Conservation (phyloP, 2,797 vertebrate species). For the Triplophysa yarkandensis region DNA sequence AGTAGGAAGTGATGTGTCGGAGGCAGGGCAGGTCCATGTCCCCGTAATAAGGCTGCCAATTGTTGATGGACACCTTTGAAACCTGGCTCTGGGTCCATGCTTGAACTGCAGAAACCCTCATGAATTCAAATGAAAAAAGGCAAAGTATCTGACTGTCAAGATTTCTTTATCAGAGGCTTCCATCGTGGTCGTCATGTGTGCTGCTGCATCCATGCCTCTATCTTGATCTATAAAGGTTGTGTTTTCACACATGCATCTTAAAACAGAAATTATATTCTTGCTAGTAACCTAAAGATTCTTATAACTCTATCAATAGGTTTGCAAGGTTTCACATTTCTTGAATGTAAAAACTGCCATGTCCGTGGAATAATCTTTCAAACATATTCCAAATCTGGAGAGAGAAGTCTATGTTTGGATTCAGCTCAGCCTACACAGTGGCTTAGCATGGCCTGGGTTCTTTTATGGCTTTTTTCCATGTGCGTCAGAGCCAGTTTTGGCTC, state of each 20-base stretch:
- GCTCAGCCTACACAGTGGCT: conserved; percentile 48
- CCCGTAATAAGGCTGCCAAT: conserved; percentile 60
- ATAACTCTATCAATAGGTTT: conserved; percentile 1
- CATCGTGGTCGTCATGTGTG: neutral
- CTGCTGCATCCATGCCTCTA: neutral
- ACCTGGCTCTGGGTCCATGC: conserved; percentile 53
- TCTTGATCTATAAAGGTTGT: conserved; percentile 24
- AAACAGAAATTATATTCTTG: conserved; percentile 10
- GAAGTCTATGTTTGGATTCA: conserved; percentile 45
- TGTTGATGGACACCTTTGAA: conserved; percentile 57
- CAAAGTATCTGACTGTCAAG: conserved; percentile 20
- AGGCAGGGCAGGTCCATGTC: conserved; percentile 48
- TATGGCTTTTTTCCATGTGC: conserved; percentile 27
- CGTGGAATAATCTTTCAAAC: conserved; percentile 25
- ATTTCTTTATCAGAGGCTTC: neutral
- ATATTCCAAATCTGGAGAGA: conserved; percentile 31
- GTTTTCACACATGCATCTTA: neutral
- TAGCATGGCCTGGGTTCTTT: conserved; percentile 21
- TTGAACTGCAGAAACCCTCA: conserved; percentile 51
- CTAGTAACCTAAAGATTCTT: conserved; percentile 1
- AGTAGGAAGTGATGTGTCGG: conserved; percentile 43
- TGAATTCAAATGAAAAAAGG: conserved; percentile 54
- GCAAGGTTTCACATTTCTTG: neutral
- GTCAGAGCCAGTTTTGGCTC: conserved; percentile 27
- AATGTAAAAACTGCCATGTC: conserved; percentile 24